Percentiles rank a stretch among this genome's conserved stretches.
phyloP scores from a whole-genome alignment of 2,888 invertebrate species.

The Scaptomyza caliginosa region DNA sequence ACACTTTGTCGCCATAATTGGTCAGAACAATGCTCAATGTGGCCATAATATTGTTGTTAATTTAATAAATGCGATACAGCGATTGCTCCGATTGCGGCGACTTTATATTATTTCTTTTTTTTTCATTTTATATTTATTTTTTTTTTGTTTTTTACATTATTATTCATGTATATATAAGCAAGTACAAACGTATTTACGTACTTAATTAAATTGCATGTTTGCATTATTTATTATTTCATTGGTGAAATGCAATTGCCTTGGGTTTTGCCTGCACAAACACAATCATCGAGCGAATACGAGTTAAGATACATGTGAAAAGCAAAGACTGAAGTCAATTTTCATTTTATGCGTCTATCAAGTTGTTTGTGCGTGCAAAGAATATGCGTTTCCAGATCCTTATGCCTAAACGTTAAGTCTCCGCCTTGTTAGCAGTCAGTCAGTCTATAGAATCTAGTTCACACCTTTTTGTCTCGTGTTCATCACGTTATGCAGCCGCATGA shows the following conservation, averaged over 20 bases:
- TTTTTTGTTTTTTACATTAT: slow-evolving; percentile 17
- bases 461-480: neutral
- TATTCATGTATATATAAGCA: slow-evolving; percentile 15
- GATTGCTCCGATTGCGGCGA: slow-evolving; percentile 56
- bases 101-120: no score
- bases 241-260: slow-evolving; percentile 9
- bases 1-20: slow-evolving; percentile 79
- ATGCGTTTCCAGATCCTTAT: no score
- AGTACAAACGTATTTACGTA: slow-evolving; percentile 1
- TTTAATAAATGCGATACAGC: slow-evolving; percentile 76
- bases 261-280: slow-evolving; percentile 14
- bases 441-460: neutral
- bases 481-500: slow-evolving; percentile 36
- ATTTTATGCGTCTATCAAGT: neutral
- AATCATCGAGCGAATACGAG: slow-evolving; percentile 14
- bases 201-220: slow-evolving; percentile 47
- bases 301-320: slow-evolving; percentile 17
- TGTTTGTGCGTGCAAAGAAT: slow-evolving; percentile 22
- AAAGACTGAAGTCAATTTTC: slow-evolving; percentile 9
- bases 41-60: slow-evolving; percentile 75
- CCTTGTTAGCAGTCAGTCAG: neutral
- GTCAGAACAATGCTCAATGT: slow-evolving; percentile 45
- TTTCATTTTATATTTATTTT: slow-evolving; percentile 31
- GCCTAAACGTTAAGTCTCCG: neutral
- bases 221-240: slow-evolving; percentile 24